Base-by-base conservation (phyloP, 2,113 vertebrate genomes). In the Crotalus tigris region DNA sequence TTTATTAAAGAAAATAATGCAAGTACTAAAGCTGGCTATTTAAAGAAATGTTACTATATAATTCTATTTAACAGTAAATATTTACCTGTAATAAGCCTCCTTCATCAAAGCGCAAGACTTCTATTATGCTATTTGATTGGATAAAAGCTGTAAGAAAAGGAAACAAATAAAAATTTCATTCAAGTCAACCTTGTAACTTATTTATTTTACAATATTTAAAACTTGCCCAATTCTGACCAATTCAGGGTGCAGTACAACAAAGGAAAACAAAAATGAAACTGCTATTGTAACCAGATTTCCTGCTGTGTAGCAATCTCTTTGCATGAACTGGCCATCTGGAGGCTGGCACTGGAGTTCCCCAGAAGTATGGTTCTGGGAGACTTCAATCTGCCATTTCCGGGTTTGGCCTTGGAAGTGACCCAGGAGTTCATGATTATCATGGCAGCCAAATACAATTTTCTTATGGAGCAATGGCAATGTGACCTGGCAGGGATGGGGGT, bases 121-220 rank as follows among this genome's bases (percentile, higher is more conserved):
- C 99, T 98, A 99, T 98, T 96, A 99, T 98, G 97, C 98, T 99
- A 98, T 99, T 99, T 46, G 99, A 99, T 96, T 99, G 99, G 96
- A 99, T 99, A 97, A 99, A 99, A 92, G 99, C 99, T 99, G 98
- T 59, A 55, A 97, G 97, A 92, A 58, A 96, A 98, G 92, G 95
- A 19, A 5, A 13, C 0, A 90, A n/a, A 88, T 89, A 24, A 59
- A 94, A 86, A 15, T 1, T 64, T 93, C 88, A 39, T 39, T 93
- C 55, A 61, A 92, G 57, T 53, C 3, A 85, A 90, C 21, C 85
- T 11, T 58, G n/a, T 58, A 54, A 88, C 1, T 26, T 19, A 88
- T 54, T 88, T n/a, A n/a, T 54, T 88, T 88, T 88, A 88, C 10
- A 54, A 17, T 88, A n/a, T 88, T 88, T 54, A 54, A 88, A 88